Evolutionary conservation across 2,797 vertebrate species (phyloP), one percentile per base, ranked within the genome.

Genomic region (Forpus xanthops): DNA sequence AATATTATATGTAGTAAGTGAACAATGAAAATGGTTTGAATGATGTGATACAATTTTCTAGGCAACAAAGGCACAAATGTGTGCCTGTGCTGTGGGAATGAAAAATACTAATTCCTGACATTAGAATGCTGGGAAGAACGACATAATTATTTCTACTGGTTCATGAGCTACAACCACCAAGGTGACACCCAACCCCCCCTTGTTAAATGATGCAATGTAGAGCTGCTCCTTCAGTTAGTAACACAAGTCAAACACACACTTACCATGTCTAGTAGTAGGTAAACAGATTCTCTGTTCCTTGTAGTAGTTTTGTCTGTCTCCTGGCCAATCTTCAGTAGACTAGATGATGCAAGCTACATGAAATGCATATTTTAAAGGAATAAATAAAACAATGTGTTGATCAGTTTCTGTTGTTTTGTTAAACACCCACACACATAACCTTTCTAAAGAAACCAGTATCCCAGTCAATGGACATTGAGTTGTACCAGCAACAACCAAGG

Each of bases 261-360:
- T 97, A 99, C 99, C 99, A 99, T 99, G 97, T 99, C 99, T 96
- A 99, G 98, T 90, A 99, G 98, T 95, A 99, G 98, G 97, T 99
- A 99, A 82, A 99, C 99, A 67, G 99, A 99, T 96, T 99, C 99
- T 96, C 99, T 97, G 98, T 99, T 99, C 56, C 99, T 98, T 65
- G 99, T 99, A 62, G 99, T 99, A 94, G 99, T 99, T 98, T 99
- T 99, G 97, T 99, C 99, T 0, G 99, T 99, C 96, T 99, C 99
- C 96, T 99, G 99, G 70, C 99, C 99, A 81, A 99, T 99, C 98
- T 99, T 99, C 97, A 99, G 96, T 77, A 99, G 97, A 97, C 99
- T 99, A 92, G 99, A 99, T 0, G 99, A 99, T 55, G 99, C 99
- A 97, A 99, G 98, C 99, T 99, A 90, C 17, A 75, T 11, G 87